A percentile compares a stretch with the other conserved stretches of the same genome.
Conservation (phyloP, 2,888 invertebrate species). For the Copidosoma aretas region DNA sequence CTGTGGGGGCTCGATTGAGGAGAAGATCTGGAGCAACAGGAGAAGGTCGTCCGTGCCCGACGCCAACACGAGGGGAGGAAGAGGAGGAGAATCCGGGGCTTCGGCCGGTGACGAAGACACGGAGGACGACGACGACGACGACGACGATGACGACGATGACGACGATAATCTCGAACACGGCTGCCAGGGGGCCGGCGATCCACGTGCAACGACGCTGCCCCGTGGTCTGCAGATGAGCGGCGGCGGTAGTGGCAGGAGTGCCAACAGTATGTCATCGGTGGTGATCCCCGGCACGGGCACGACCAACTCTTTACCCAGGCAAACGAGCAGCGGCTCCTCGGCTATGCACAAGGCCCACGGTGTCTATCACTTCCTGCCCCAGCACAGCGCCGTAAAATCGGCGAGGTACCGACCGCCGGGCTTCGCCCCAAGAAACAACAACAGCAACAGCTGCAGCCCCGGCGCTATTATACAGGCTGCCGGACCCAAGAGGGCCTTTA, state of each 20-base stretch:
- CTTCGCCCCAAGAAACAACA: constrained; percentile 67
- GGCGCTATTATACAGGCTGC: constrained; percentile 40
- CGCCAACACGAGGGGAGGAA: constrained; percentile 55
- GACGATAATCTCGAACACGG: constrained; percentile 47
- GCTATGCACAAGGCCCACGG: constrained; percentile 70
- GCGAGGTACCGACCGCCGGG: constrained; percentile 87
- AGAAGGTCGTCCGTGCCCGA: constrained; percentile 60
- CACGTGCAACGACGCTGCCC: constrained; percentile 69
- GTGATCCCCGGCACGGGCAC: constrained; percentile 51
- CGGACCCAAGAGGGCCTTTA: constrained; percentile 75
- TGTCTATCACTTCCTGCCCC: constrained; percentile 66
- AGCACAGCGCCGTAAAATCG: constrained; percentile 77
- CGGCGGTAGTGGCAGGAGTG: constrained; percentile 46
- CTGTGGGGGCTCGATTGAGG: constrained; percentile 62
- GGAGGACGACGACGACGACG: constrained; percentile 59
- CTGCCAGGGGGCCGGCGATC: constrained; percentile 58
- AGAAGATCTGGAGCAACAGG: constrained; percentile 61
- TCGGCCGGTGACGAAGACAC: constrained; percentile 61
- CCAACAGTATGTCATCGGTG: no score
- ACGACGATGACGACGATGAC: no score
- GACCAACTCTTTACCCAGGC: constrained; percentile 80
- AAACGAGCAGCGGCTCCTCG: constrained; percentile 66
- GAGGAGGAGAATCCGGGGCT: constrained; percentile 61
- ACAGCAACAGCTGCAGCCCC: no score
- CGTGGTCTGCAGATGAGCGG: constrained; percentile 68